Conservation (phyloP, 1,140 invertebrate genomes). For the Orius insidiosus region DNA sequence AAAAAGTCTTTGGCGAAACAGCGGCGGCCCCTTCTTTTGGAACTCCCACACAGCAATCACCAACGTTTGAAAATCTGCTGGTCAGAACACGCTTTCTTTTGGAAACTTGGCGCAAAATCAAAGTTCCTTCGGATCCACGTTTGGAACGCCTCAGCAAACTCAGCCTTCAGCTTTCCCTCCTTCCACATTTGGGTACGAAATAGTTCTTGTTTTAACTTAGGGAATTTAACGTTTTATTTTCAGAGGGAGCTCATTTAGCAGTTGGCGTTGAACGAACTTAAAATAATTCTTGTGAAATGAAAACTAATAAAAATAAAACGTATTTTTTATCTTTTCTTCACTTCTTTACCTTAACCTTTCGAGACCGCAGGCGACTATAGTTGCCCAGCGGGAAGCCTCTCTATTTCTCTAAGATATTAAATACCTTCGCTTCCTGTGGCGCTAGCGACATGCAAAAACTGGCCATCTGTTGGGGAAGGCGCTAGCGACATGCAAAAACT, state of each 20-base stretch:
- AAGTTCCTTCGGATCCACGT: conserved; percentile 10
- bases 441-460: too few relatives aligned
- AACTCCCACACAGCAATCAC: conserved; percentile 26
- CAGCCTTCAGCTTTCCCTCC: conserved; percentile 8
- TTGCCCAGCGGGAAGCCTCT: too few relatives aligned
- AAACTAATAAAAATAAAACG: too few relatives aligned
- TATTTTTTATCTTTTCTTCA: too few relatives aligned
- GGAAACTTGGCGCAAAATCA: conserved; percentile 35
- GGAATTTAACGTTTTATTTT: conserved; percentile 9
- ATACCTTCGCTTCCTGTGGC: too few relatives aligned
- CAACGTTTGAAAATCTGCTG: conserved; percentile 36
- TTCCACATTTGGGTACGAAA: conserved; percentile 9
- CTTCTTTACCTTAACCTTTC: too few relatives aligned
- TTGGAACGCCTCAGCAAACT: not conserved
- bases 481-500: too few relatives aligned
- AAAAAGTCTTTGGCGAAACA: conserved; percentile 15
- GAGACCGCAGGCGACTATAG: too few relatives aligned
- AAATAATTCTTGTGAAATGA: too few relatives aligned
- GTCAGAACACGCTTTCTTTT: conserved; percentile 34
- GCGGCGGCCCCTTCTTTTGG: conserved; percentile 27
- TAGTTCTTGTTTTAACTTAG: not conserved
- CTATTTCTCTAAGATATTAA: too few relatives aligned
- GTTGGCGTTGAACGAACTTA: conserved; percentile 15
- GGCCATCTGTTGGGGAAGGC: too few relatives aligned
- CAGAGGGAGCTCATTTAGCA: conserved; percentile 17